Evolutionary conservation across 2,888 invertebrate species (phyloP).

Genomic region (Agonopterix arenella): DNA sequence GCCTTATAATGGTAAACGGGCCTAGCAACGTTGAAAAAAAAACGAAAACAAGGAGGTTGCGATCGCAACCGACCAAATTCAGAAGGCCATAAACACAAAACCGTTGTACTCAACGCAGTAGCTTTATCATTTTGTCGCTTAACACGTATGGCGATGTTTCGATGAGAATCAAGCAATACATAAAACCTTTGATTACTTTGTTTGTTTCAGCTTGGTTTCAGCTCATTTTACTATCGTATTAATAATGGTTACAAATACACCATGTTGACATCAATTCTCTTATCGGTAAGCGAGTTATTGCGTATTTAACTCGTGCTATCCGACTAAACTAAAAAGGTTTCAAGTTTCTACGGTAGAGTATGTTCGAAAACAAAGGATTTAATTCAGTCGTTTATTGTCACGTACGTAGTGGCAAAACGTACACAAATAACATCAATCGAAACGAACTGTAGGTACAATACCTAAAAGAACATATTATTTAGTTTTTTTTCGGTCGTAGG

Average conservation of each 20-base stretch:
- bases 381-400: neutral
- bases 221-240: neutral
- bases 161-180: no score
- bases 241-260: no score
- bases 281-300: no score
- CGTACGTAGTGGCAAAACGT: neutral
- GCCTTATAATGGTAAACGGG: conserved; percentile 40
- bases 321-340: neutral
- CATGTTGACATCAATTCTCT: no score
- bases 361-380: neutral
- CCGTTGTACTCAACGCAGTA: conserved; percentile 12
- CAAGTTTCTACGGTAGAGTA: neutral
- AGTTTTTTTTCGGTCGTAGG: no score
- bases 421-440: neutral
- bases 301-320: neutral
- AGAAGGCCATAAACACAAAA: conserved; percentile 43
- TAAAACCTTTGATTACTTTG: no score
- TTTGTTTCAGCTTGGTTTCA: neutral
- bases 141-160: neutral
- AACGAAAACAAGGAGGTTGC: conserved; percentile 67
- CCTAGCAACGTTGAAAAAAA: conserved; percentile 47
- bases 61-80: conserved; percentile 34
- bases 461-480: no score
- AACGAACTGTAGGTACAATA: no score
- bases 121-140: neutral